Conservation (phyloP, 2,888 invertebrate genomes). For the Latrodectus hesperus region DNA sequence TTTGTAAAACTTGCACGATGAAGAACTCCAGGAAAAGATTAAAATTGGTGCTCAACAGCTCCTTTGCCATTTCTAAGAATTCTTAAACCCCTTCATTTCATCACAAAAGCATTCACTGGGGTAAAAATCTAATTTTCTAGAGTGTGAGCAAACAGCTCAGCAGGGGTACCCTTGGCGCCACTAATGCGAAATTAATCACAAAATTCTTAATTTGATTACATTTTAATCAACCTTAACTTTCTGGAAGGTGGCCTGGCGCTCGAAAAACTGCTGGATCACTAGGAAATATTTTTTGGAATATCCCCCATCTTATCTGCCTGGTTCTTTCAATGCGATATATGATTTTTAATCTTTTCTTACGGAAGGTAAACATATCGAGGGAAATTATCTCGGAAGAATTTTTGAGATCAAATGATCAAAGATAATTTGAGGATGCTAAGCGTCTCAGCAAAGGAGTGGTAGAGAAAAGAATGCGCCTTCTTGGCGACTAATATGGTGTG, state of each 20-base stretch:
- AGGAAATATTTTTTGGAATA: too few relatives aligned
- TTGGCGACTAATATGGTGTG: too few relatives aligned
- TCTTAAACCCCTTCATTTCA: conserved; percentile 4
- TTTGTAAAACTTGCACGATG: too few relatives aligned
- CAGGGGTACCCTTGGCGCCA: conserved; percentile 19
- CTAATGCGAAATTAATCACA: conserved; percentile 56
- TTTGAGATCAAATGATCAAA: too few relatives aligned
- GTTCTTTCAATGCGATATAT: not conserved
- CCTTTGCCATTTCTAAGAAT: not conserved
- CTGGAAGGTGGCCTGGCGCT: too few relatives aligned
- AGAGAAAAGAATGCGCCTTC: too few relatives aligned
- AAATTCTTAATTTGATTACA: conserved; percentile 47
- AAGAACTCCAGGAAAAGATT: too few relatives aligned
- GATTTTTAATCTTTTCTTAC: not conserved
- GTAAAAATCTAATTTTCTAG: conserved; percentile 43
- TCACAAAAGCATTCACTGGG: conserved; percentile 1
- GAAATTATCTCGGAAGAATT: too few relatives aligned
- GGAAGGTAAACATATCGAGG: too few relatives aligned
- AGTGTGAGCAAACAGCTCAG: not conserved
- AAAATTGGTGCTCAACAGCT: not conserved
- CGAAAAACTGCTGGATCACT: too few relatives aligned
- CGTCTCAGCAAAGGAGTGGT: too few relatives aligned
- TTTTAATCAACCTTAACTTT: conserved; percentile 45
- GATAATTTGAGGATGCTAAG: too few relatives aligned
- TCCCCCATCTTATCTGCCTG: not conserved